Evolutionary conservation across 2,113 vertebrate species (phyloP), one percentile per base, ranked within the genome.

Genomic region (Noturus placidus): DNA sequence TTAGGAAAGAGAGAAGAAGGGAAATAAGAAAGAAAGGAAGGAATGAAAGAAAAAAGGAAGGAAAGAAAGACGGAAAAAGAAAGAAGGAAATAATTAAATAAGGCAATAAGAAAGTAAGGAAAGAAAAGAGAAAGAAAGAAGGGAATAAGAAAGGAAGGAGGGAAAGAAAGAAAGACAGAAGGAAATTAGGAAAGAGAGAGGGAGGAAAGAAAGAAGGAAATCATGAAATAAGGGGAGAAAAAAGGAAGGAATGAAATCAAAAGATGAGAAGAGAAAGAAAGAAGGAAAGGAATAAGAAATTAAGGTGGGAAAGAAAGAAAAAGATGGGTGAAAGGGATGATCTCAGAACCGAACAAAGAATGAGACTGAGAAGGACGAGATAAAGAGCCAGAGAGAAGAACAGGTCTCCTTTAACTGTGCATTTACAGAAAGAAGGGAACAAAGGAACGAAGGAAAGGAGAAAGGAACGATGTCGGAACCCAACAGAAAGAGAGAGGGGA

Each of bases 341-440:
- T 67, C 0, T 67, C 13, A 67, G 27, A 65, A 5, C 65, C 65
- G n/a, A 67, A 30, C 27, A 33, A 4, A 65, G 63, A n/a, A 65
- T 65, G 27, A 14, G 65, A 22, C 1, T 22, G 20, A 59, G 57
- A 65, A 13, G n/a, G 27, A n/a, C 25, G 11, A 65, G 9, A 65
- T 65, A 13, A n/a, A 67, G n/a, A 15, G 13, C n/a, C 30, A 67
- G 59, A 63, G 25, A 61, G 25, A 65, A 14, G n/a, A 4, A 4
- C 30, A 0, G 30, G 30, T 69, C 67, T 35, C 15, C 13, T 17
- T 69, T 69, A 69, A 4, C 67, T 69, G 67, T 69, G 67, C 14
- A 17, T 69, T 35, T 25, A 42, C 25, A 63, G 86, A 84, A 42
- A 82, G 87, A 77, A 82, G 89, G 86, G 69, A 42, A 30, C 20